A percentile compares a stretch with the other conserved stretches of the same genome.
Conservation (phyloP, 2,888 invertebrate species). For the Chrysolina oricalcia region DNA sequence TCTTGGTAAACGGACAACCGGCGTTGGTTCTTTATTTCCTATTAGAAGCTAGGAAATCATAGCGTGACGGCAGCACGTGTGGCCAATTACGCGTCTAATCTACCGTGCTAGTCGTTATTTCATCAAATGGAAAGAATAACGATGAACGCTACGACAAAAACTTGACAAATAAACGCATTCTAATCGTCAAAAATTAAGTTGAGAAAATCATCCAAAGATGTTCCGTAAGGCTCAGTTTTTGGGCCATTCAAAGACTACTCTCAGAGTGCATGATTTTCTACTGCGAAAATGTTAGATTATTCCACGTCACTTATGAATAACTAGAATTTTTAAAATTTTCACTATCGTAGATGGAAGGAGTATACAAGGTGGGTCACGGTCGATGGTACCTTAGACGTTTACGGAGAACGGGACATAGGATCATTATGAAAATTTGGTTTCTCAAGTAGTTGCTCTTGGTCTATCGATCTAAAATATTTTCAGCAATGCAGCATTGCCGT, state of each 20-base stretch:
- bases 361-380: too few species aligned
- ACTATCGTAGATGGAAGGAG: too few species aligned
- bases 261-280: background rate
- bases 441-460: too few species aligned
- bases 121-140: conserved; percentile 13
- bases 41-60: conserved; percentile 15
- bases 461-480: too few species aligned
- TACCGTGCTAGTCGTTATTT: conserved; percentile 11
- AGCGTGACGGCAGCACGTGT: conserved; percentile 18
- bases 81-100: conserved; percentile 8
- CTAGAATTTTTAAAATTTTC: too few species aligned
- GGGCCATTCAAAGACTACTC: background rate
- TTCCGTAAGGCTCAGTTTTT: background rate
- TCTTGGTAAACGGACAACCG: background rate
- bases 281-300: too few species aligned
- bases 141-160: background rate
- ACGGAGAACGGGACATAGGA: too few species aligned
- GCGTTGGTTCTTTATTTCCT: background rate
- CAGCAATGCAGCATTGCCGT: too few species aligned
- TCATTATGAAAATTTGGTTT: too few species aligned
- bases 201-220: background rate
- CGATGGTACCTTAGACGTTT: too few species aligned
- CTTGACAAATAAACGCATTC: background rate
- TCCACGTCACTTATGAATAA: too few species aligned
- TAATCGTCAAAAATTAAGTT: background rate